phyloP scores from a whole-genome alignment of 2,888 invertebrate genomes.

The Pachycephus smyrnensis region DNA sequence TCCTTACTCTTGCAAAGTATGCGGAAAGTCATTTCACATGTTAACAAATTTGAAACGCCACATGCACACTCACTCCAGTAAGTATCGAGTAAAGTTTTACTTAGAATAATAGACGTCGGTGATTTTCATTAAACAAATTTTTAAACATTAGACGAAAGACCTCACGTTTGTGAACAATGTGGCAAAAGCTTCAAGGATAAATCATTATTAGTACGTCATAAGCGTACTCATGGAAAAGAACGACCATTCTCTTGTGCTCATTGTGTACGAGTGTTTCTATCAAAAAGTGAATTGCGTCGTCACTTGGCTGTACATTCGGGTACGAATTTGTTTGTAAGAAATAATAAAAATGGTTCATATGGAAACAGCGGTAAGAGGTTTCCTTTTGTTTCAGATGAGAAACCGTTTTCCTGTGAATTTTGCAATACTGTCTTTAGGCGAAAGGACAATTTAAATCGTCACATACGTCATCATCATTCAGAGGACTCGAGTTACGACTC shows the following conservation, averaged over 20 bases:
- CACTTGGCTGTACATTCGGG: conserved; percentile 65
- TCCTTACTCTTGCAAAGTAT: conserved; percentile 74
- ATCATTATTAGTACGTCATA: conserved; percentile 62
- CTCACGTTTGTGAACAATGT: conserved; percentile 60
- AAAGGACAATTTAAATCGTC: conserved; percentile 83
- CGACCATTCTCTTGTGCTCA: conserved; percentile 64
- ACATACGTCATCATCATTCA: conserved; percentile 81
- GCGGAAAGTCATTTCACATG: conserved; percentile 77
- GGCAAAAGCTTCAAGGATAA: conserved; percentile 62
- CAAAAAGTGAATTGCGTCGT: conserved; percentile 65
- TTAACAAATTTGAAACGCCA: conserved; percentile 79
- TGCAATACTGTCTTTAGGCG: conserved; percentile 80
- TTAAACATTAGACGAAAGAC: conserved; percentile 56
- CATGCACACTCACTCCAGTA: conserved; percentile 77
- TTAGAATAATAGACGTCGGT: no score
- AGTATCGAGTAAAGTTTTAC: conserved; percentile 27
- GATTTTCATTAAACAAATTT: no score
- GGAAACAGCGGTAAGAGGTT: background rate
- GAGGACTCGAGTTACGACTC: conserved; percentile 48
- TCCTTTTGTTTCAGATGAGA: conserved; percentile 70
- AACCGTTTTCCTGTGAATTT: conserved; percentile 78
- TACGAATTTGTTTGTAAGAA: conserved; percentile 26
- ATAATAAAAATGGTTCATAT: background rate
- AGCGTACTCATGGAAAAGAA: conserved; percentile 64
- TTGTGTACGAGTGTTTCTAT: conserved; percentile 63